Conservation (phyloP, 2,113 vertebrate genomes). For the Cromileptes altivelis region DNA sequence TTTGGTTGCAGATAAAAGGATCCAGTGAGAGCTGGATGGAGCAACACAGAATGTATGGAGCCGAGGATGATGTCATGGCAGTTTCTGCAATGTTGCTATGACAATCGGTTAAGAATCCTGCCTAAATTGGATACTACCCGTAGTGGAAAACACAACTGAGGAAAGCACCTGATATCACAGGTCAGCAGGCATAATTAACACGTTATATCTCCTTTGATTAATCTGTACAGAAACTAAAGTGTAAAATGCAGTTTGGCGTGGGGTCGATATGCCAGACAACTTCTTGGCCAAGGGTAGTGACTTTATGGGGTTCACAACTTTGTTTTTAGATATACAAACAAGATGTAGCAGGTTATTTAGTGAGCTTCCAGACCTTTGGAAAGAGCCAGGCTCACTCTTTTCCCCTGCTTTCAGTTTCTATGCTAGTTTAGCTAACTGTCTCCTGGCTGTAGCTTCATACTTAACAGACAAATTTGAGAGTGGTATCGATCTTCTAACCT, state of each 20-base stretch:
- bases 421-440: background rate
- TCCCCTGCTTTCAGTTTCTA: background rate
- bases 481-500: background rate
- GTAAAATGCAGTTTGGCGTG: background rate
- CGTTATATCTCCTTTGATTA: too few species aligned
- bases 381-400: background rate
- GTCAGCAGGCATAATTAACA: too few species aligned
- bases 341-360: background rate
- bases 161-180: too few species aligned
- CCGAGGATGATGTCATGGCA: too few species aligned
- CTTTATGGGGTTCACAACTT: background rate
- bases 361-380: background rate
- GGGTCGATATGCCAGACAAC: background rate
- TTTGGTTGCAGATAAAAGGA: too few species aligned
- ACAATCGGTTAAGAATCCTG: too few species aligned
- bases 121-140: too few species aligned
- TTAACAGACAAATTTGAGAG: background rate
- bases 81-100: too few species aligned
- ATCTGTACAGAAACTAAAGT: background rate
- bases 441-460: slow-evolving; percentile 2
- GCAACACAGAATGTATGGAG: too few species aligned
- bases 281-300: background rate
- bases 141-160: too few species aligned
- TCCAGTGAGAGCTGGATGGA: too few species aligned
- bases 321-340: background rate